These are phyloP conservation scores for Nephrotoma appendiculata DNA, from an alignment of 2,888 invertebrate genomes.

Conservation along the genomic window DNA sequence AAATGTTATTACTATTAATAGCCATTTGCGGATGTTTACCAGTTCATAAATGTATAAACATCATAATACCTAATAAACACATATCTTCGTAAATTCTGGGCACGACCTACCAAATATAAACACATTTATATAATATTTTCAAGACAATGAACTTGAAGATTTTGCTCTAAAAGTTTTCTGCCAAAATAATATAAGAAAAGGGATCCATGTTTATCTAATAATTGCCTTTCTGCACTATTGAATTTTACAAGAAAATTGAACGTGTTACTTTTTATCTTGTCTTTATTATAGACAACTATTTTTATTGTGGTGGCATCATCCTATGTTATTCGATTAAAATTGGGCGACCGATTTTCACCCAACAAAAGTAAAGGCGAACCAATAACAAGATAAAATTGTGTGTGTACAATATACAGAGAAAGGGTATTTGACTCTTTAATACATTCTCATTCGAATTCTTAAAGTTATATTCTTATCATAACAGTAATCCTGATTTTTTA, in stretches of 20 bases:
- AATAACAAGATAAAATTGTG: neutral
- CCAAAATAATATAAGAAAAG: too few species aligned
- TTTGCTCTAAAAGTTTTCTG: too few species aligned
- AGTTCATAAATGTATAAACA: too few species aligned
- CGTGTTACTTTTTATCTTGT: neutral
- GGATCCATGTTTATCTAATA: too few species aligned
- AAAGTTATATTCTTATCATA: neutral
- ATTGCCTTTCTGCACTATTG: neutral
- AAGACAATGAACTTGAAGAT: too few species aligned
- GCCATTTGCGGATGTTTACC: too few species aligned
- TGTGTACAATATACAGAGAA: neutral
- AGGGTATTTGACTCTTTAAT: neutral
- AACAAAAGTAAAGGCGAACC: neutral
- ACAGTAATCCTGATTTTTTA: neutral
- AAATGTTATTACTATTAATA: too few species aligned
- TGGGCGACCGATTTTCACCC: neutral
- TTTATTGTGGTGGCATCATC: neutral
- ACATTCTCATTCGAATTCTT: neutral
- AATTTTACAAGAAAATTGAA: neutral
- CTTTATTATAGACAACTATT: neutral
- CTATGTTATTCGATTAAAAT: neutral
- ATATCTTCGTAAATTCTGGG: too few species aligned
- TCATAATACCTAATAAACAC: too few species aligned
- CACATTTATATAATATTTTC: too few species aligned
- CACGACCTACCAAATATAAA: too few species aligned